Base-by-base conservation (phyloP, 1,140 invertebrate genomes). In the Zaprionus ghesquierei region DNA sequence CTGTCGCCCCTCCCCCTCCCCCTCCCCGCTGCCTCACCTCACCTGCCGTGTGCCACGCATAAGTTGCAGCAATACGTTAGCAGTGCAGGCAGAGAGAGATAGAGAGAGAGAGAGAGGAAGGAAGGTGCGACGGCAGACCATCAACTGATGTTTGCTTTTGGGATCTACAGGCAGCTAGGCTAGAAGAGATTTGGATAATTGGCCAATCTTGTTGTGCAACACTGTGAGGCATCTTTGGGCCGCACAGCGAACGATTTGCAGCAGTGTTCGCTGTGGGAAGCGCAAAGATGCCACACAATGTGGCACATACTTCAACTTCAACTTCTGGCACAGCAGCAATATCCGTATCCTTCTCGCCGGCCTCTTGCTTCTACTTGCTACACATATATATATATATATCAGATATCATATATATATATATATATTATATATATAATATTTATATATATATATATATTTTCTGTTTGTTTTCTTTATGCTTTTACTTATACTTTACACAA, bases 401-500 rank as follows among this genome's bases (percentile, higher is more conserved):
- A n/a, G n/a, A n/a, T 53, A 54, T 54, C 18, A 44, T 44, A 15
- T 15, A 41, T 8, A 54, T 60, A 49, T 46, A 61, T 3, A 15
- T 59, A 50, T 66, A 33, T 55, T 62, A 62, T 18, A 46, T 73
- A n/a, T 46, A 38, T 55, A 62, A 31, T 59, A 53, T 75, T 60
- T 75, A 84, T 84, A 79, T 78, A 75, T 76, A 66, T 56, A 56
- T 69, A 60, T 69, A 23, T 61, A 20, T 58, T 66, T 75, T 72
- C 76, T 84, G 79, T 84, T 82, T 53, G 73, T 59, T 59, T 60
- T 54, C 64, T 58, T 60, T 50, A 49, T 54, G 59, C 49, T 74
- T n/a, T 35, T 84, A 81, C 84, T 87, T 87, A 89, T 74, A 80
- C 41, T 87, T 87, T 87, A 87, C 84, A 89, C 84, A 87, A 87